Percentiles rank a stretch among this genome's conserved stretches.
Conservation (phyloP, 2,113 vertebrate species). For the Phalacrocorax brasilianus region DNA sequence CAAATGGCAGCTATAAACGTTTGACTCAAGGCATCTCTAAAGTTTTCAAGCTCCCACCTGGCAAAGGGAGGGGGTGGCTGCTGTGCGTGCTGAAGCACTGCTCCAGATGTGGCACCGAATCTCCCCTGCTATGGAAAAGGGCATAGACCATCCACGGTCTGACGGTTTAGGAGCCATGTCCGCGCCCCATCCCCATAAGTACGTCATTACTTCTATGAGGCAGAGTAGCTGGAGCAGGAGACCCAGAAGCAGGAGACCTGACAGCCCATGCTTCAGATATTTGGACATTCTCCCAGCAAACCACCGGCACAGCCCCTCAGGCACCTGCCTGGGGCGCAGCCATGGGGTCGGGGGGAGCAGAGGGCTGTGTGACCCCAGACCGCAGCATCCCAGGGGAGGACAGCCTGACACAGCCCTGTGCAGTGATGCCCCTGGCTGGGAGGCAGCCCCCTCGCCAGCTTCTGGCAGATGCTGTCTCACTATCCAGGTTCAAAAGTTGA, state of each 20-base stretch:
- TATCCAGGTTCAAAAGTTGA: not conserved
- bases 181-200: fast-evolving
- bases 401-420: not conserved
- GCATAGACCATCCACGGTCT: not conserved
- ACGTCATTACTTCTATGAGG: not conserved
- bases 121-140: not conserved
- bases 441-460: not conserved
- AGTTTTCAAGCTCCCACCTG: not conserved
- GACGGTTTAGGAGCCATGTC: fast-evolving
- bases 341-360: not conserved
- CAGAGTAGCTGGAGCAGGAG: not conserved
- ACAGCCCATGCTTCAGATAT: not conserved
- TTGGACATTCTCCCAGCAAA: not conserved
- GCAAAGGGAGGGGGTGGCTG: not conserved
- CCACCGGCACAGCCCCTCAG: fast-evolving
- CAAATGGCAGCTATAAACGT: not conserved
- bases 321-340: not conserved
- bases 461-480: not conserved
- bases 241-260: not conserved
- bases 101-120: fast-evolving
- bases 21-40: not conserved
- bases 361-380: fast-evolving
- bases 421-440: not conserved
- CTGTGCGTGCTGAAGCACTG: fast-evolving
- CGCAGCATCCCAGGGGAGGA: not conserved